Evolutionary conservation across 2,888 invertebrate species (phyloP).

Genomic region (Disparrhopalites patrizii): DNA sequence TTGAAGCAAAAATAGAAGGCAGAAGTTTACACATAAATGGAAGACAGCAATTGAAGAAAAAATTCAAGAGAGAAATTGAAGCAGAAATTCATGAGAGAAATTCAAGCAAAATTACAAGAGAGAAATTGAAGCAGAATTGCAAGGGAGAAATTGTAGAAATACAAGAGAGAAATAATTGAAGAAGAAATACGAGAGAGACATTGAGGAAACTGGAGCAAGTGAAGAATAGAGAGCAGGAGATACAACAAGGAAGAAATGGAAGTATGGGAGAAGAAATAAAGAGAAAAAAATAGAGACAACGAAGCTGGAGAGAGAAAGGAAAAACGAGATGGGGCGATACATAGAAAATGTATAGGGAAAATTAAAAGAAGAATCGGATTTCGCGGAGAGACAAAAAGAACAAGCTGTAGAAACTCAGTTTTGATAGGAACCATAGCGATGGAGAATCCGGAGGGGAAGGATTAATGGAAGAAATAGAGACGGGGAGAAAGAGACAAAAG

Average conservation of each 20-base stretch:
- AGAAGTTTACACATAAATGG: neutral
- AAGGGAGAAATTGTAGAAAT: neutral
- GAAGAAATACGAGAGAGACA: neutral
- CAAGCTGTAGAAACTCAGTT: too few species aligned
- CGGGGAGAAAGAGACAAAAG: neutral
- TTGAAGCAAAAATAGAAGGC: neutral
- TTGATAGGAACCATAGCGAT: too few species aligned
- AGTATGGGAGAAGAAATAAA: too few species aligned
- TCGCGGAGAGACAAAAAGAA: too few species aligned
- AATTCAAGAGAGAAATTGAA: neutral
- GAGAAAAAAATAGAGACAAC: too few species aligned
- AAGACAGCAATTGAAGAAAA: neutral
- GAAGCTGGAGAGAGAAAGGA: too few species aligned
- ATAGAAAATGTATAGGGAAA: neutral
- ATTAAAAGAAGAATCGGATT: too few species aligned
- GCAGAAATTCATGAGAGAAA: neutral
- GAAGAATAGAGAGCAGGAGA: too few species aligned
- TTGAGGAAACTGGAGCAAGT: too few species aligned
- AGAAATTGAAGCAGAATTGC: constrained; percentile 1
- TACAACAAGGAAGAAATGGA: too few species aligned
- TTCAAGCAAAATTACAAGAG: neutral
- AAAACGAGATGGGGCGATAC: too few species aligned
- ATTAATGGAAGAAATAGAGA: neutral
- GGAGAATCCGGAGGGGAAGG: neutral
- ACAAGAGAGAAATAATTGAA: neutral